These are phyloP conservation scores for Pimpla rufipes DNA, from an alignment of 2,888 invertebrate species.

Conservation along the genomic window DNA sequence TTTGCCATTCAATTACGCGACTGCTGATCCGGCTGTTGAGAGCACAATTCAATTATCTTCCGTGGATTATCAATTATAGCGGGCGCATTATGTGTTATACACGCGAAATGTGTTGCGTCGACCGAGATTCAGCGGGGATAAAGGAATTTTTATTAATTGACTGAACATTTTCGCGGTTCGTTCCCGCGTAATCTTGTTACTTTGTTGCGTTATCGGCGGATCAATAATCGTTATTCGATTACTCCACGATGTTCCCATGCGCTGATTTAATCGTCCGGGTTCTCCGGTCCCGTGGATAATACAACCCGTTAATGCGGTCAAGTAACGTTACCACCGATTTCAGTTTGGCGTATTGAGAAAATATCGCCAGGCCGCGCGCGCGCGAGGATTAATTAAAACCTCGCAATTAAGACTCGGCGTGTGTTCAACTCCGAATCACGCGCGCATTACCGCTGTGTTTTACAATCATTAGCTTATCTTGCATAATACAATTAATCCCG, in stretches of 20 bases:
- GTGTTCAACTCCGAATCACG: not conserved
- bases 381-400: not conserved
- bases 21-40: constrained; percentile 28
- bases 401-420: too few species aligned
- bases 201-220: not conserved
- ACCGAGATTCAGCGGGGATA: not conserved
- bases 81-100: not conserved
- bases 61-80: constrained; percentile 29
- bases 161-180: constrained; percentile 1
- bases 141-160: constrained; percentile 3
- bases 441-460: not conserved
- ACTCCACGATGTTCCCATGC: not conserved
- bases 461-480: not conserved
- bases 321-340: not conserved
- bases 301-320: too few species aligned
- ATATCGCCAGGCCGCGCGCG: not conserved
- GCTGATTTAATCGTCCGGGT: not conserved
- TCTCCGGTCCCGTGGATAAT: not conserved
- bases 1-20: constrained; percentile 66
- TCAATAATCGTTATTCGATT: not conserved
- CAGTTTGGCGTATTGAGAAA: not conserved
- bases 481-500: not conserved
- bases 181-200: not conserved
- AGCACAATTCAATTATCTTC: constrained; percentile 54
- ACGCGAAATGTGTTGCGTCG: not conserved